Evolutionary conservation across 1,140 invertebrate genomes (phyloP).

Genomic region (Portunus trituberculatus): DNA sequence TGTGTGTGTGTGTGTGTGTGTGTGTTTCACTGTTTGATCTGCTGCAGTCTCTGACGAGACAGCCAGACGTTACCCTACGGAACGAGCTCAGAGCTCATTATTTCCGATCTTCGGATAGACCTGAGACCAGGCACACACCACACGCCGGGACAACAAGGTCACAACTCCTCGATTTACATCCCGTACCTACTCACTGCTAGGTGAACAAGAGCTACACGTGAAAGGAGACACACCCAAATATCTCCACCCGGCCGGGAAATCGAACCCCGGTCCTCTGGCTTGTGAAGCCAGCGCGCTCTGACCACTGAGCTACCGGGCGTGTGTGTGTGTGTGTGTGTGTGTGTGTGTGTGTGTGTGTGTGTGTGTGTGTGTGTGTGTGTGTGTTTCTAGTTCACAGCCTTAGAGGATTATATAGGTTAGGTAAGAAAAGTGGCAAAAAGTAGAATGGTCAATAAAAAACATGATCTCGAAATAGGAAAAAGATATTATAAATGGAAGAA

Average conservation of each 20-base stretch:
- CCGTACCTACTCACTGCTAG: too few species aligned
- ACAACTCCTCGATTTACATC: too few species aligned
- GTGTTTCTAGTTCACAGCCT: neutral
- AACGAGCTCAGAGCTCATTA: too few species aligned
- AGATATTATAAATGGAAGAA: neutral
- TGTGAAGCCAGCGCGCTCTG: too few species aligned
- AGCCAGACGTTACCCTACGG: too few species aligned
- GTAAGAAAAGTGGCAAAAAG: neutral
- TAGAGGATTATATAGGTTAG: neutral
- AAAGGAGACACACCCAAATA: too few species aligned
- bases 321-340: constrained; percentile 38
- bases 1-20: neutral
- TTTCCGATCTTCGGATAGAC: too few species aligned
- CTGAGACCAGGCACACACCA: too few species aligned
- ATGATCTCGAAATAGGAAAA: neutral
- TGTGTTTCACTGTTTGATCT: neutral
- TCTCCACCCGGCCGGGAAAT: too few species aligned
- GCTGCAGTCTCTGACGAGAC: neutral
- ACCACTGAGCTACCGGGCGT: too few species aligned
- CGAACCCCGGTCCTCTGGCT: neutral
- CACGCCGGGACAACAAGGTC: too few species aligned
- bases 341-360: constrained; percentile 27
- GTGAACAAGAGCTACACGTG: too few species aligned
- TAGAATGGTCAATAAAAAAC: neutral
- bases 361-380: constrained; percentile 35